These are phyloP conservation scores for Nephrotoma appendiculata DNA, from an alignment of 2,888 invertebrate species.

Conservation along the genomic window DNA sequence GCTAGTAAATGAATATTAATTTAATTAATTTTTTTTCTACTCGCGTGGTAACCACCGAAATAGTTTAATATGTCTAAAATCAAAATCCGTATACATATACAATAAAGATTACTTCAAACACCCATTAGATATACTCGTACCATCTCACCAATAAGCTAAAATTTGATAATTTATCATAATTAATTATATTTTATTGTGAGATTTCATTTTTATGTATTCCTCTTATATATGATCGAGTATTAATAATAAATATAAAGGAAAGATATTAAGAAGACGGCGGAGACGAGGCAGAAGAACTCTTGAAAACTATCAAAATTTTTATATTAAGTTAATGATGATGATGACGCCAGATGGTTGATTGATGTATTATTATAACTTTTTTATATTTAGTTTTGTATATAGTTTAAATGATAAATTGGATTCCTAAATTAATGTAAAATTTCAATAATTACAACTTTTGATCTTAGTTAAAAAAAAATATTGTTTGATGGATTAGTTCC, in stretches of 20 bases:
- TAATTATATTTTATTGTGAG: background rate
- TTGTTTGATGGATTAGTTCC: background rate
- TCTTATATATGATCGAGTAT: background rate
- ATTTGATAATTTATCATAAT: background rate
- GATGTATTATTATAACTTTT: background rate
- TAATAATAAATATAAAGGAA: background rate
- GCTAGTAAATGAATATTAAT: background rate
- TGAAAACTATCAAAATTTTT: background rate
- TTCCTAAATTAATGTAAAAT: background rate
- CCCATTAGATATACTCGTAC: background rate
- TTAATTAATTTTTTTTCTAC: background rate
- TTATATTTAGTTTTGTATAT: background rate
- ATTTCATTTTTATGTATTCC: background rate
- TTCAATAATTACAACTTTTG: background rate
- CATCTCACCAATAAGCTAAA: background rate
- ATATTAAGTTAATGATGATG: background rate
- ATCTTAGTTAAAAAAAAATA: background rate
- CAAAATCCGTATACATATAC: background rate
- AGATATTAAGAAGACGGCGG: background rate
- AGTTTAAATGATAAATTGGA: background rate
- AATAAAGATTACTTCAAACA: background rate
- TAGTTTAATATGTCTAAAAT: background rate
- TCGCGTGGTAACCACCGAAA: background rate
- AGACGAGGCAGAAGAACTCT: background rate
- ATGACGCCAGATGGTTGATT: background rate